These are phyloP conservation scores for Polydrusus tereticollis DNA, from an alignment of 2,888 invertebrate genomes.

Conservation along the genomic window DNA sequence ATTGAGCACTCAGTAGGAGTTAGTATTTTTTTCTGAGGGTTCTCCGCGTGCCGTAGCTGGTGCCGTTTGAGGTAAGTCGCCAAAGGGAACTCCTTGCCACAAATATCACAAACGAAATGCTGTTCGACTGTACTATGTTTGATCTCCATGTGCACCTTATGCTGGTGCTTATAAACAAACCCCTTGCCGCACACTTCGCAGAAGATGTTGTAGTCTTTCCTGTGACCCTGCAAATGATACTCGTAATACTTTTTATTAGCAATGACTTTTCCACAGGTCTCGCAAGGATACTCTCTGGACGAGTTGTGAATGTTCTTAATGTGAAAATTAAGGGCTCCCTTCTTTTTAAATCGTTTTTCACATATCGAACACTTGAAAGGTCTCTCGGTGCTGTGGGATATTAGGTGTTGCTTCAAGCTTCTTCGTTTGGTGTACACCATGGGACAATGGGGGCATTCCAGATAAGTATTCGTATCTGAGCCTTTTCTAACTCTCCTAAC, in stretches of 20 bases:
- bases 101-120: constrained; percentile 66
- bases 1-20: constrained; percentile 68
- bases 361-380: constrained; percentile 38
- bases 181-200: constrained; percentile 54
- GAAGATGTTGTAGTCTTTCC: constrained; percentile 64
- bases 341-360: constrained; percentile 51
- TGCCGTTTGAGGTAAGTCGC: constrained; percentile 56
- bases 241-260: constrained; percentile 54
- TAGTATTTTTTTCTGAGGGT: constrained; percentile 48
- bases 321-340: constrained; percentile 56
- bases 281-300: constrained; percentile 63
- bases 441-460: constrained; percentile 33
- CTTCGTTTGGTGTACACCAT: constrained; percentile 15
- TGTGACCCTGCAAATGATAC: constrained; percentile 65
- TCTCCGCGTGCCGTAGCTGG: constrained; percentile 58
- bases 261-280: constrained; percentile 71
- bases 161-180: constrained; percentile 53
- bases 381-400: constrained; percentile 11
- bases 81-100: constrained; percentile 69
- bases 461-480: background rate
- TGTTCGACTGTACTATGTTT: constrained; percentile 51
- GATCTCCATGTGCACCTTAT: constrained; percentile 54
- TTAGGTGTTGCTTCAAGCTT: constrained; percentile 34
- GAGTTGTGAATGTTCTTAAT: constrained; percentile 38
- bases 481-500: background rate